Evolutionary conservation across 92 coral and sea anemone genomes (phyloP), one percentile per base, ranked within the genome.

Genomic region (Actinostola sp.): DNA sequence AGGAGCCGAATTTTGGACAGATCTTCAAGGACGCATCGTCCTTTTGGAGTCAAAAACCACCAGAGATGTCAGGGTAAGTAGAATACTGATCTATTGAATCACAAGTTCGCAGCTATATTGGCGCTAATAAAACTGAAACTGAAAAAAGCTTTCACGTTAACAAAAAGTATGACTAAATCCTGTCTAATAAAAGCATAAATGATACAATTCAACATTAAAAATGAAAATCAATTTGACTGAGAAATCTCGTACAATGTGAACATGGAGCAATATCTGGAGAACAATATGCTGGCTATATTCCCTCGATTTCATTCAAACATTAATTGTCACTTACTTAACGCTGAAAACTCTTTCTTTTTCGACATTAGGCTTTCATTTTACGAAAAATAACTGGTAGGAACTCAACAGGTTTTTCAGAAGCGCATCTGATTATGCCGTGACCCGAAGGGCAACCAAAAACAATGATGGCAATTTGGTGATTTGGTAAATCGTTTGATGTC

Each of bases 1-100:
- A 62, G 14, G 63, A 49, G 27, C 81, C 81, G 6, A 33, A 75
- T 29, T 75, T 48, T 64, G 81, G 81, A 5, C 13, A 41, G 65
- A 65, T 75, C 20, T 75, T 75, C 56, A 75, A 75, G 56, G 81
- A 75, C 6, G 66, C 81, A 1, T 63, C 66, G 21, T 44, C 68
- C 12, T 63, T 75, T n/a, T 75, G 68, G 60, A 75, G 31, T 27
- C 81, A 75, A 65, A 70, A 57, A 6, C 72, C 81, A 55, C 39
- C 14, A 26, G 81, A 63, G 16, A 26, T 42, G 61, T 26, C 30
- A 7, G 74, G 74, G 74, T 68, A 33, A 68, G 74, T 14, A 34
- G 27, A 34, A 31, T 30, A 50, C 15, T 5, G 20, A 43, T 12
- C 38, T 5, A 64, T 36, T 16, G 5, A 23, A 26, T 3, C 13